Conservation (phyloP, 2,888 invertebrate species). For the Mythimna ferrago region DNA sequence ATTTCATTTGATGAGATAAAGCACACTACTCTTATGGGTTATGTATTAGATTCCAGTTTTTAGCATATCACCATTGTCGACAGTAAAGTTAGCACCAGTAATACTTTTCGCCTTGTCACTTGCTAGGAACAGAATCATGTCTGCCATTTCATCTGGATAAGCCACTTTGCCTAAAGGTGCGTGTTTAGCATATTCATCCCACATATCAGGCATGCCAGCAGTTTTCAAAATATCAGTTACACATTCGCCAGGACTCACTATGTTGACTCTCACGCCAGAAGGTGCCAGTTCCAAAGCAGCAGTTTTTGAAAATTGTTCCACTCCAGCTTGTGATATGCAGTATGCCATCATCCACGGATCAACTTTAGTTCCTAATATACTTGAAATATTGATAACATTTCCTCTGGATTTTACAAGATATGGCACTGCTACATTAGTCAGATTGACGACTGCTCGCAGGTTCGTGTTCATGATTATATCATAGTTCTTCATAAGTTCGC, state of each 20-base stretch:
- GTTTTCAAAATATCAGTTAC: conserved; percentile 67
- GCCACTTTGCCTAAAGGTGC: conserved; percentile 31
- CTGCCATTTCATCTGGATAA: conserved; percentile 35
- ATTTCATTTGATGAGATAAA: background rate
- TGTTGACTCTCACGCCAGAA: conserved; percentile 92
- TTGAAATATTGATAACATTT: conserved; percentile 65
- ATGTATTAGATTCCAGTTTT: background rate
- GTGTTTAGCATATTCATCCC: conserved; percentile 10
- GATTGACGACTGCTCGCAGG: conserved; percentile 48
- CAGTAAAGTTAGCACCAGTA: conserved; percentile 34
- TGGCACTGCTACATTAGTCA: conserved; percentile 56
- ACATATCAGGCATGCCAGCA: conserved; percentile 38
- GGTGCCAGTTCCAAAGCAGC: conserved; percentile 92
- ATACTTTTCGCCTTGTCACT: conserved; percentile 50
- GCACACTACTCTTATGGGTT: too few species aligned
- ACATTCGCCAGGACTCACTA: conserved; percentile 94
- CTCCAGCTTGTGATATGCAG: conserved; percentile 45
- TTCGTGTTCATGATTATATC: conserved; percentile 63
- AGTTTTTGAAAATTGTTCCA: conserved; percentile 93
- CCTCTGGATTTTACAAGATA: conserved; percentile 62
- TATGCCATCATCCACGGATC: conserved; percentile 15
- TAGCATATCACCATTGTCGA: conserved; percentile 40
- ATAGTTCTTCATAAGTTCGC: conserved; percentile 49
- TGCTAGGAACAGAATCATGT: conserved; percentile 41
- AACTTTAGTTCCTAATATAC: conserved; percentile 9